Percentiles rank a stretch among this genome's conserved stretches.
These are phyloP conservation scores for Diplodus sargus DNA, from an alignment of 2,797 vertebrate species.

Conservation along the genomic window DNA sequence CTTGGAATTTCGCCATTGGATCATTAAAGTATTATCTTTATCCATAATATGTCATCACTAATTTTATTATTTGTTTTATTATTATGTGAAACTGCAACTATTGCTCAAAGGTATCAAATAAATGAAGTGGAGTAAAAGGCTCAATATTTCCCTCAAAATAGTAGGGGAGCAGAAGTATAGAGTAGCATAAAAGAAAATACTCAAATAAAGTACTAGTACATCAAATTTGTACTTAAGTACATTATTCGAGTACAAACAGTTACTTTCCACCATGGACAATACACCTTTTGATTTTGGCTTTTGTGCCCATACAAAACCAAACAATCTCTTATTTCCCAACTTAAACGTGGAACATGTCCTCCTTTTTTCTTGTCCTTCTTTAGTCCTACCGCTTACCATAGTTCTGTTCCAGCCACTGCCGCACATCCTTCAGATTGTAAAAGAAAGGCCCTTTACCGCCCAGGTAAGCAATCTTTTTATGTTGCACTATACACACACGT, in stretches of 20 bases:
- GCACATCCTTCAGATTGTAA: constrained; percentile 93
- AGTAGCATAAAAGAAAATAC: neutral
- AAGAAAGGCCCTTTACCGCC: constrained; percentile 97
- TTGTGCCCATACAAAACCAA: constrained; percentile 49
- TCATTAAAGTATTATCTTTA: too few species aligned
- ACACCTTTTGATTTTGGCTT: constrained; percentile 74
- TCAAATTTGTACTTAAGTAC: neutral
- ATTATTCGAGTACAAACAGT: neutral
- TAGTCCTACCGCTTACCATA: constrained; percentile 88
- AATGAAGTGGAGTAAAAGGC: neutral
- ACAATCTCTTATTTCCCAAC: constrained; percentile 62
- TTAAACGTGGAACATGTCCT: constrained; percentile 81
- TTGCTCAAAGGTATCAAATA: neutral
- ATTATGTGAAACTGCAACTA: neutral
- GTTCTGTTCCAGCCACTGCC: constrained; percentile 92
- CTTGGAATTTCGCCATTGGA: too few species aligned
- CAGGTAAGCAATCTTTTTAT: constrained; percentile 93
- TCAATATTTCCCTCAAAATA: neutral
- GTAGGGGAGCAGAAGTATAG: neutral
- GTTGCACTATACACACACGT: constrained; percentile 95
- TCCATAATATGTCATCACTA: too few species aligned
- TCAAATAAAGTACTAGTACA: neutral
- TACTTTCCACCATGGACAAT: constrained; percentile 40
- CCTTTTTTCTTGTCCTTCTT: constrained; percentile 60
- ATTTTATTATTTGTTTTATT: neutral